phyloP scores from a whole-genome alignment of 2,888 invertebrate species.

The Ichneumoninae sp. region DNA sequence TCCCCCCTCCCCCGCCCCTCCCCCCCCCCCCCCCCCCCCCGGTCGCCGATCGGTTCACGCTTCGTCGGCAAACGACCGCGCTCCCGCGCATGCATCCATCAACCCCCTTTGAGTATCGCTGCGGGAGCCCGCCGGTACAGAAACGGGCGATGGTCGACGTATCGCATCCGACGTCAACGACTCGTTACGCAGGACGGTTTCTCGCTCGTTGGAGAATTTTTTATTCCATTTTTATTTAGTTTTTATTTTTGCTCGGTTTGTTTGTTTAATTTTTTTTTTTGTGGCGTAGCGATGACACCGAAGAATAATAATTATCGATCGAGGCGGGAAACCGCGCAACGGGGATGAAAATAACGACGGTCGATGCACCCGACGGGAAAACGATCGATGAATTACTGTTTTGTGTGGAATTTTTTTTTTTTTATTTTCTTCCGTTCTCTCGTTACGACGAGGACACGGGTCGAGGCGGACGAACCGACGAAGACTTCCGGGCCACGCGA shows the following conservation, averaged over 20 bases:
- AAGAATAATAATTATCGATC: conserved; percentile 39
- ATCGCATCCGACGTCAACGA: conserved; percentile 44
- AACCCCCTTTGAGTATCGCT: conserved; percentile 48
- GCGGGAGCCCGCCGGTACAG: background rate
- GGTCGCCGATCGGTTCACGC: conserved; percentile 42
- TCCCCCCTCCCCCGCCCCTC: too few species aligned
- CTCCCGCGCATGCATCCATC: conserved; percentile 39
- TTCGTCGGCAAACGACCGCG: conserved; percentile 31
- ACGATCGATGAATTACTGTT: conserved; percentile 6
- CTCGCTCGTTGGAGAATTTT: conserved; percentile 17
- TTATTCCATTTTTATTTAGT: conserved; percentile 11
- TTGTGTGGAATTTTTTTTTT: background rate
- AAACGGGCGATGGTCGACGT: conserved; percentile 44
- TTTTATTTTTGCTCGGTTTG: conserved; percentile 16
- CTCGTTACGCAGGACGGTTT: conserved; percentile 38
- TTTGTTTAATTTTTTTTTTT: background rate
- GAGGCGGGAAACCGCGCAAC: background rate
- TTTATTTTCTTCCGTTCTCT: background rate
- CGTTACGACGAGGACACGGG: background rate
- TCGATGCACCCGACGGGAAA: background rate
- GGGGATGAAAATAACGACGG: conserved; percentile 21
- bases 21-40: background rate
- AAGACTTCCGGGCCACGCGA: background rate
- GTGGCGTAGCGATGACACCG: conserved; percentile 14
- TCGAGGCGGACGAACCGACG: background rate